These are phyloP conservation scores for Luffia ferchaultella DNA, from an alignment of 2,888 invertebrate genomes.

Conservation along the genomic window DNA sequence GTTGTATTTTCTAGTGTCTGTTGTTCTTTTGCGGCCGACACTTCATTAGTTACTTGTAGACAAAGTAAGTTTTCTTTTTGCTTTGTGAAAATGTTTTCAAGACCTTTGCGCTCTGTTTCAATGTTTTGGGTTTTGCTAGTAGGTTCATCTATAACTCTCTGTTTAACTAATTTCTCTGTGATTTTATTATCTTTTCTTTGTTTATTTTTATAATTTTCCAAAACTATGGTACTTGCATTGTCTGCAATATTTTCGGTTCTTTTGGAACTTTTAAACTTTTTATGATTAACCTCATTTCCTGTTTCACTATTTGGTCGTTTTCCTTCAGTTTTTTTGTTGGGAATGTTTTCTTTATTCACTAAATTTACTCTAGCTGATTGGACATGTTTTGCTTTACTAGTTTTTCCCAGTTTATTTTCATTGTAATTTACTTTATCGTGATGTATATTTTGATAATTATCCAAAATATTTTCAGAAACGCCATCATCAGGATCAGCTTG, in stretches of 20 bases:
- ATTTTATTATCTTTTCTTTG: too few relatives aligned
- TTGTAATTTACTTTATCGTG: background rate
- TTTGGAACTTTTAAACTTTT: background rate
- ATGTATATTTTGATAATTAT: background rate
- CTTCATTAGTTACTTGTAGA: background rate
- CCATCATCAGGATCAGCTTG: conserved; percentile 1
- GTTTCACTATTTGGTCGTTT: conserved; percentile 7
- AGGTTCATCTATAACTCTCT: too few relatives aligned
- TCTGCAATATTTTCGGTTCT: background rate
- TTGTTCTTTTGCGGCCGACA: background rate
- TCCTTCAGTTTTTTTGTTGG: conserved; percentile 8
- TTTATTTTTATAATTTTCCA: too few relatives aligned
- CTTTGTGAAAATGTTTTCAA: too few relatives aligned
- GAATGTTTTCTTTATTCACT: conserved; percentile 6
- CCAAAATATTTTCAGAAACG: background rate
- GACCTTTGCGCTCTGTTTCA: too few relatives aligned
- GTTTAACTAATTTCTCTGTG: too few relatives aligned
- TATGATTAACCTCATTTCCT: conserved; percentile 9
- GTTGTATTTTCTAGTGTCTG: background rate
- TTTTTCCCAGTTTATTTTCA: conserved; percentile 5
- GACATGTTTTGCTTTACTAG: conserved; percentile 8
- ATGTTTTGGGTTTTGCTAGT: too few relatives aligned
- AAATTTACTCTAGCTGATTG: conserved; percentile 4
- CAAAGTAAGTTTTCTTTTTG: background rate
- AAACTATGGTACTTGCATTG: too few relatives aligned